A percentile compares a stretch with the other conserved stretches of the same genome.
Evolutionary conservation across 2,797 vertebrate species (phyloP).

Genomic region (Onychomys arenicola): DNA sequence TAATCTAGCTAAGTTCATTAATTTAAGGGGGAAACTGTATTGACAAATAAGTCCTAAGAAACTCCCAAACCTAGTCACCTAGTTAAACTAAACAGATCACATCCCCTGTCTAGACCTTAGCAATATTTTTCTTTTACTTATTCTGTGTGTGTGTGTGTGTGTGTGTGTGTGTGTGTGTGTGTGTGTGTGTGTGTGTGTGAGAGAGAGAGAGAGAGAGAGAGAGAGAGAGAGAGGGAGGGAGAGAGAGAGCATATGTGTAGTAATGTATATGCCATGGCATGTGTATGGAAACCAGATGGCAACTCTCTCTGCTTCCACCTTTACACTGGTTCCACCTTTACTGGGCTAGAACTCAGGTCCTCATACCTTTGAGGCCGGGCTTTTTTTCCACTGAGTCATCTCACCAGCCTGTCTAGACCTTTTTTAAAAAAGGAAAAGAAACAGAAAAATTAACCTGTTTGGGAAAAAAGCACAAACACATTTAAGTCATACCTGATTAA

Average conservation of each 20-base stretch:
- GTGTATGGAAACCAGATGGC: background rate
- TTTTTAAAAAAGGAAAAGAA: background rate
- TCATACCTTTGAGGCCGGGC: background rate
- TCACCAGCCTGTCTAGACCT: background rate
- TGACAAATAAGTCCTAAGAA: slow-evolving; percentile 44
- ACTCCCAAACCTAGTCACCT: background rate
- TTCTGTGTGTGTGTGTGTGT: background rate
- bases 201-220: too few species aligned
- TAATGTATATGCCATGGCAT: background rate
- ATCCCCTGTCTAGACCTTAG: background rate
- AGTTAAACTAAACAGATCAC: slow-evolving; percentile 27
- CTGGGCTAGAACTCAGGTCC: background rate
- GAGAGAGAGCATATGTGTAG: too few species aligned
- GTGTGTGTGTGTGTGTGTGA: background rate
- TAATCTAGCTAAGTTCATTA: slow-evolving; percentile 29
- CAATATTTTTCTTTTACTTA: background rate
- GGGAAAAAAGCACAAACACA: background rate
- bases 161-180: too few species aligned
- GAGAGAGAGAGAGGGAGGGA: too few species aligned
- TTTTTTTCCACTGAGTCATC: background rate
- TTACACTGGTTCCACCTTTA: background rate
- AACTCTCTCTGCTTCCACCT: background rate
- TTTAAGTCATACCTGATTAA: background rate
- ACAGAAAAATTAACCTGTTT: slow-evolving; percentile 13
- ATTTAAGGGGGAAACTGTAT: background rate